Evolutionary conservation across 2,113 vertebrate genomes (phyloP).

Genomic region (Grus americana): DNA sequence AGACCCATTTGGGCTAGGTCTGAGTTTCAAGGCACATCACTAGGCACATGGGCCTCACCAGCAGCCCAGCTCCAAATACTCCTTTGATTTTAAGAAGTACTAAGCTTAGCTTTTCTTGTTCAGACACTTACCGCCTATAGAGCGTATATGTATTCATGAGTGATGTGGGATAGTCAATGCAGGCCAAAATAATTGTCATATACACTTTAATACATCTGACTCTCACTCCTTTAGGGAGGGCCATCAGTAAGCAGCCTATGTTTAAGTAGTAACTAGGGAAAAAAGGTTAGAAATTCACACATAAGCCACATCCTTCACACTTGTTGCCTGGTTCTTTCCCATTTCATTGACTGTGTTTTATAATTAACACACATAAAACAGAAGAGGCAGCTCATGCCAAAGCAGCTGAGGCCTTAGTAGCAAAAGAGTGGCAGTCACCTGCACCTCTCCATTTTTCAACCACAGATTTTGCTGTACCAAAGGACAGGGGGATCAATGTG

Average conservation of each 20-base stretch:
- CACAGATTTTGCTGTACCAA: neutral
- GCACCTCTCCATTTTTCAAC: neutral
- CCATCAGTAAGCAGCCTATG: neutral
- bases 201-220: neutral
- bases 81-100: neutral
- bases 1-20: neutral
- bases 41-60: neutral
- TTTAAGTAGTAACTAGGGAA: neutral
- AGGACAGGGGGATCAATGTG: neutral
- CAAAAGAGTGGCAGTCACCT: neutral
- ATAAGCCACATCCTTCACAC: neutral
- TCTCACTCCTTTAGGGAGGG: neutral
- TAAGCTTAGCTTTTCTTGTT: neutral
- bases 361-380: neutral
- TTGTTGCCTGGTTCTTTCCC: neutral
- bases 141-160: neutral
- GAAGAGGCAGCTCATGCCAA: neutral
- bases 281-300: neutral
- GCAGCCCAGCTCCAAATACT: neutral
- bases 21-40: neutral
- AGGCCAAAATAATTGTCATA: neutral
- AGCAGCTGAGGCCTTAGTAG: neutral
- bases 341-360: neutral
- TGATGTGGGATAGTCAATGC: fast-evolving
- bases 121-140: neutral